These are phyloP conservation scores for Prionace glauca DNA, from an alignment of 2,797 vertebrate genomes.

Conservation along the genomic window DNA sequence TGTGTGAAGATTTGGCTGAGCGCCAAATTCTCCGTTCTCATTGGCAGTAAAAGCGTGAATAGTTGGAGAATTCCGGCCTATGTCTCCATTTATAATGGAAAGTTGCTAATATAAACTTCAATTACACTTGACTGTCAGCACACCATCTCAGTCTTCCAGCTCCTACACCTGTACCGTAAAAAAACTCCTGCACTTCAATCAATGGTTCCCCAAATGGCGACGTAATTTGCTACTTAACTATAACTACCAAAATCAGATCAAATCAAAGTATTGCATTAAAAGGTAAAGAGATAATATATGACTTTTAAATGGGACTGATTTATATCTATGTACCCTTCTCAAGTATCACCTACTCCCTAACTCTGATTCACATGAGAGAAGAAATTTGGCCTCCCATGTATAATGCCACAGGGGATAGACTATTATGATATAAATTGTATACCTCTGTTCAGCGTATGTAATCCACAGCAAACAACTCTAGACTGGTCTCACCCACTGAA, in stretches of 20 bases:
- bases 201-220: neutral
- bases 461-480: neutral
- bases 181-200: neutral
- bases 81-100: neutral
- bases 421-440: constrained; percentile 11
- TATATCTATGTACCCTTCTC: neutral
- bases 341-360: neutral
- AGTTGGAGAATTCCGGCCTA: too few species aligned
- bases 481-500: constrained; percentile 3
- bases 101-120: neutral
- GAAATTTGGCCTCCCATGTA: neutral
- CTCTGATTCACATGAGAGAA: neutral
- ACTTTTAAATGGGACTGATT: neutral
- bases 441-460: neutral
- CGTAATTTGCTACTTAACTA: neutral
- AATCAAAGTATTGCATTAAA: neutral
- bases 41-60: too few species aligned
- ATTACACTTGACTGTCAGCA: neutral
- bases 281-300: neutral
- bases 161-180: neutral
- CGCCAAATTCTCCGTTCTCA: too few species aligned
- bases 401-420: constrained; percentile 23
- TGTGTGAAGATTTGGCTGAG: too few species aligned
- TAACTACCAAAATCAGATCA: neutral
- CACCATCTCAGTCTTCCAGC: neutral